Base-by-base conservation (phyloP, 2,113 vertebrate species). In the Elephantulus edwardii region DNA sequence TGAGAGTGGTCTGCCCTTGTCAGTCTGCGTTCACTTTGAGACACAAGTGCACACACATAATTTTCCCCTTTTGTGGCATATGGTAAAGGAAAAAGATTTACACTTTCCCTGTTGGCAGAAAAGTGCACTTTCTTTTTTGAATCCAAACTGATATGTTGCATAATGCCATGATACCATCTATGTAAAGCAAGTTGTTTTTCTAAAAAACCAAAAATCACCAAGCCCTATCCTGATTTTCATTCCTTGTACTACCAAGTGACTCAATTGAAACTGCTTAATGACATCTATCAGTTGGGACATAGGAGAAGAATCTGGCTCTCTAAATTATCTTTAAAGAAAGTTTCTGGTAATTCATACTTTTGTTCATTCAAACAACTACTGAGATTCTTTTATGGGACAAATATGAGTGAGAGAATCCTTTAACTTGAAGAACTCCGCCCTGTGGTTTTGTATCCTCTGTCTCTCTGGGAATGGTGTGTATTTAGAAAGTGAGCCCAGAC, bases 71-170 rank as follows among this genome's bases (percentile, higher is more conserved):
- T 62, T 81, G 60, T 58, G 77, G 12, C 84, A 91, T 93, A 93
- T 44, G 91, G 81, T 62, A 33, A 33, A 93, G 86, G 50, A 92
- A 78, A 86, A 68, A 94, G 88, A 44, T 83, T 92, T 92, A 81
- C 52, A 94, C 60, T 92, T 93, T 92, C 44, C 50, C 91, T 52
- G 78, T 92, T 77, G 74, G 62, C 48, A 91, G 84, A 78, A 90
- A 87, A 91, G 78, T 30, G 81, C 77, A 66, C 85, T 92, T 93
- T 84, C 60, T 86, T 86, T 76, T 94, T 75, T 78, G 40, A 82
- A 75, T 79, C 26, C 64, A 81, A 84, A 87, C 35, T 93, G 58
- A 94, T 92, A 91, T 86, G 88, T 64, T 93, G 75, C 24, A 88
- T 90, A 92, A 91, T 40, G 42, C 22, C 68, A 71, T 75, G 35